These are phyloP conservation scores for Myiotriccus ornatus DNA, from an alignment of 2,797 vertebrate genomes.

Conservation along the genomic window DNA sequence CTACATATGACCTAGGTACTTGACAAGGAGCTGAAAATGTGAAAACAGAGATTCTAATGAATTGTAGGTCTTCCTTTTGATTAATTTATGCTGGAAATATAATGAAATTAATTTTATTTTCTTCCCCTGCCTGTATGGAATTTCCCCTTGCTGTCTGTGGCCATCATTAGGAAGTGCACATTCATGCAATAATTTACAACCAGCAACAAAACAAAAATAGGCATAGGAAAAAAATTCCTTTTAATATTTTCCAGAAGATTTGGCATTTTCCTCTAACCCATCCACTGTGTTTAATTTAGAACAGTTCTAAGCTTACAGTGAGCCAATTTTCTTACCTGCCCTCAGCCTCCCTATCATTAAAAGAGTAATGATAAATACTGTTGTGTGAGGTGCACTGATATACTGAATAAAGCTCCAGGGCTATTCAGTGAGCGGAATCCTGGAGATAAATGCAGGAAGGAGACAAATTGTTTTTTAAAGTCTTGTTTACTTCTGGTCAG, in stretches of 20 bases:
- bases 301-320: neutral
- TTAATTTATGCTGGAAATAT: slow-evolving; percentile 36
- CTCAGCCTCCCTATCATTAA: neutral
- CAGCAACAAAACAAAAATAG: slow-evolving; percentile 32
- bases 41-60: slow-evolving; percentile 29
- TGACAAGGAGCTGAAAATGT: neutral
- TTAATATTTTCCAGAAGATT: neutral
- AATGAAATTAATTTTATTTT: slow-evolving; percentile 55
- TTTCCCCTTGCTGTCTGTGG: slow-evolving; percentile 48
- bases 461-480: neutral
- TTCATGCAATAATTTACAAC: slow-evolving; percentile 56
- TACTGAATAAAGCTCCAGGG: neutral
- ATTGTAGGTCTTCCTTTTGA: neutral
- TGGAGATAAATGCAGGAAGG: neutral
- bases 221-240: neutral
- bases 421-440: neutral
- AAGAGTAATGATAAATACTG: neutral
- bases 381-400: neutral
- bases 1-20: neutral
- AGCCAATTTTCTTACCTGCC: slow-evolving; percentile 21
- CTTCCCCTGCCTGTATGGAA: slow-evolving; percentile 52
- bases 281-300: neutral
- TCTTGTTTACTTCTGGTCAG: neutral
- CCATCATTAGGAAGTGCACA: slow-evolving; percentile 53
- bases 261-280: neutral